Conservation (phyloP, 2,888 invertebrate species). For the Xestia sexstrigata region DNA sequence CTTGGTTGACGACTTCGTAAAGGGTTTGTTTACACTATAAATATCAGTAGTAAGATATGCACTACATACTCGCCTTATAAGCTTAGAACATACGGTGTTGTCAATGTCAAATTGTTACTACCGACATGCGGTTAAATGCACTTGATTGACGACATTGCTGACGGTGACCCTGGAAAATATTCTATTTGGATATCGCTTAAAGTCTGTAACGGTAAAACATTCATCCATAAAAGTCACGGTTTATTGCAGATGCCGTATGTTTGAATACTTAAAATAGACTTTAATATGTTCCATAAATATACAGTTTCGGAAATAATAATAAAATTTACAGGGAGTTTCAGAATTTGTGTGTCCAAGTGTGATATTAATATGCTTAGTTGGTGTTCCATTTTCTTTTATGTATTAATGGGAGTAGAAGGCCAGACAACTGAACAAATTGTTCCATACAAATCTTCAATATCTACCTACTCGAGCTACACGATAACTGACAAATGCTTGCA, state of each 20-base stretch:
- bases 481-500: too few species aligned
- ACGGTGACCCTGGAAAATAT: background rate
- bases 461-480: background rate
- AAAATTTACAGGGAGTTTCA: background rate
- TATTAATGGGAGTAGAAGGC: too few species aligned
- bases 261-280: slow-evolving; percentile 5
- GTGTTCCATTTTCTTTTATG: background rate
- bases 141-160: background rate
- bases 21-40: background rate
- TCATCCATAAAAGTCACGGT: slow-evolving; percentile 1
- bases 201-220: background rate
- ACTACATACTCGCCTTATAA: background rate
- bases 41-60: background rate
- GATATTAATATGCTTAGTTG: background rate
- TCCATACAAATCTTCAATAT: background rate
- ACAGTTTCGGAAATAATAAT: background rate
- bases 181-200: slow-evolving; percentile 7
- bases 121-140: background rate
- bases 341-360: background rate
- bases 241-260: background rate
- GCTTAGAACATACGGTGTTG: background rate
- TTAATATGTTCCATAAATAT: background rate
- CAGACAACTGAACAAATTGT: background rate
- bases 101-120: background rate
- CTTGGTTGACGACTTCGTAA: background rate